These are phyloP conservation scores for Sylvicola fuscatus DNA, from an alignment of 2,888 invertebrate genomes.

Conservation along the genomic window DNA sequence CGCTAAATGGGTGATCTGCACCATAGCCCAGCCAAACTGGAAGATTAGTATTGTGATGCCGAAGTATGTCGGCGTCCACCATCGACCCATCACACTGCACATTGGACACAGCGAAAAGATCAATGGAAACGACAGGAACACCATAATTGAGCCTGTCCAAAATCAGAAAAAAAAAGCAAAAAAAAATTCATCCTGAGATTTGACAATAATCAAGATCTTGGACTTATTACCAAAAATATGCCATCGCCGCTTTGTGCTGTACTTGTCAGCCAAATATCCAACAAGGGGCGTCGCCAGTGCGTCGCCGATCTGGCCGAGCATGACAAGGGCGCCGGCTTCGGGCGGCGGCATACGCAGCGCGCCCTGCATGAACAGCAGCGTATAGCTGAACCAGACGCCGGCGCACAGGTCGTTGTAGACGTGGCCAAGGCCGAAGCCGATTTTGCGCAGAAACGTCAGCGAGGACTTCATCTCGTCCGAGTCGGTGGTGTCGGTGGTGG, in stretches of 20 bases:
- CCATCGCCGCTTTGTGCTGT: conserved; percentile 64
- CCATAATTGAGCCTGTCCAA: conserved; percentile 37
- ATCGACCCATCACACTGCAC: conserved; percentile 27
- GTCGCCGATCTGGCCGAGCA: conserved; percentile 58
- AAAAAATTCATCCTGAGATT: neutral
- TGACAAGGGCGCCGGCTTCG: conserved; percentile 41
- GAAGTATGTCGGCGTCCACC: conserved; percentile 36
- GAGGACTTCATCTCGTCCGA: conserved; percentile 6
- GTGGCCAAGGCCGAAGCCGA: conserved; percentile 54
- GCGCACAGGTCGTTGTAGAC: conserved; percentile 89
- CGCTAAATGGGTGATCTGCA: conserved; percentile 82
- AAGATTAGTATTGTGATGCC: conserved; percentile 45
- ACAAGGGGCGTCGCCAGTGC: conserved; percentile 71
- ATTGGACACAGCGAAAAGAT: conserved; percentile 52
- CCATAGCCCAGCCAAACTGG: conserved; percentile 87
- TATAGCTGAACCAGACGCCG: conserved; percentile 90
- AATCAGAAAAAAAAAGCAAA: conserved; percentile 2
- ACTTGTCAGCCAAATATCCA: conserved; percentile 60
- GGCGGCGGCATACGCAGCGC: conserved; percentile 33
- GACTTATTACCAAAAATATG: conserved; percentile 53
- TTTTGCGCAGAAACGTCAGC: conserved; percentile 20
- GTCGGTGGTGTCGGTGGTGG: too few relatives aligned
- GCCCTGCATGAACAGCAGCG: conserved; percentile 62
- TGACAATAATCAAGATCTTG: neutral
- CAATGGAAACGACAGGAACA: conserved; percentile 55